phyloP scores from a whole-genome alignment of 1,140 invertebrate genomes.

The Drosophila ironensis region DNA sequence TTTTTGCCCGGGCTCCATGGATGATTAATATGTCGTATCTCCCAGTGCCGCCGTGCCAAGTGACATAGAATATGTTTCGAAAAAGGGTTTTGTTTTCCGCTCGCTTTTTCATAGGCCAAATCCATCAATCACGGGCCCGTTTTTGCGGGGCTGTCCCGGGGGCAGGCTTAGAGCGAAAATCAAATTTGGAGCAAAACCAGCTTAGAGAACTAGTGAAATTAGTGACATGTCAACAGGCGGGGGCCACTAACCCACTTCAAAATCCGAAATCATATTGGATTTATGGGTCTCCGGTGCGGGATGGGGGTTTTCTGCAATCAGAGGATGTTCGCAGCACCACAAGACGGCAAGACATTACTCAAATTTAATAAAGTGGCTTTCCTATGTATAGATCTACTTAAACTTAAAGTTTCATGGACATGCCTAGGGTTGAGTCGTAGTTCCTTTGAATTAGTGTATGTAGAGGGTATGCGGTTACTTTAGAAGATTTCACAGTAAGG shows the following conservation, averaged over 20 bases:
- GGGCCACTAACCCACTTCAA: conserved; percentile 15
- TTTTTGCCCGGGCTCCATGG: conserved; percentile 14
- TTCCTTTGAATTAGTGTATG: too few species aligned
- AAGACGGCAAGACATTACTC: too few species aligned
- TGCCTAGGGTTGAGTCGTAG: too few species aligned
- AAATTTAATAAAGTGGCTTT: too few species aligned
- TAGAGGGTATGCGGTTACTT: too few species aligned
- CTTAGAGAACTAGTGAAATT: conserved; percentile 63
- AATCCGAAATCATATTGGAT: conserved; percentile 7
- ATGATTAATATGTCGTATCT: conserved; percentile 66
- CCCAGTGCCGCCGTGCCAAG: conserved; percentile 27
- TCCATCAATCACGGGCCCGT: conserved; percentile 75
- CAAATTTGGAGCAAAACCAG: conserved; percentile 61
- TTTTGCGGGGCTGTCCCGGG: not conserved
- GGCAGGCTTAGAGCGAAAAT: conserved; percentile 34
- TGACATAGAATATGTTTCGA: conserved; percentile 71
- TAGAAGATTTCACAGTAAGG: too few species aligned
- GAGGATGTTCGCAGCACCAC: too few species aligned
- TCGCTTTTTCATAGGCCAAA: conserved; percentile 49
- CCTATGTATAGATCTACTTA: too few species aligned
- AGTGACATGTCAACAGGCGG: conserved; percentile 71
- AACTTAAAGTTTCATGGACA: too few species aligned
- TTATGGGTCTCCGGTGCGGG: not conserved
- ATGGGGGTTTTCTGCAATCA: not conserved
- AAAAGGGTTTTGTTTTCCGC: conserved; percentile 49